phyloP scores from a whole-genome alignment of 2,888 invertebrate species.

The Meteorus cinctellus region DNA sequence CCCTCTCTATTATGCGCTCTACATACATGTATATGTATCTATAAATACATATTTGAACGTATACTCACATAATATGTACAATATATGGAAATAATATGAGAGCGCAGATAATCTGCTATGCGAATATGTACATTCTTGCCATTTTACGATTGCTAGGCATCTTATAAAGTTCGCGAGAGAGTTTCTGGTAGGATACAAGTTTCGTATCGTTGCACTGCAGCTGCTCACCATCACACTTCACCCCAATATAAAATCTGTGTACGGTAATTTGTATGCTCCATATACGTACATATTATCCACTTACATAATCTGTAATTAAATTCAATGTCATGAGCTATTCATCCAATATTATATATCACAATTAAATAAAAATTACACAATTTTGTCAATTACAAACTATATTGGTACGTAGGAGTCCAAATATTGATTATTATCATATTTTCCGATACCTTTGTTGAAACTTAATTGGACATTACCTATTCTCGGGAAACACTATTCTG shows the following conservation, averaged over 20 bases:
- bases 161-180: conserved; percentile 54
- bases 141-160: conserved; percentile 60
- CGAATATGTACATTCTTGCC: conserved; percentile 45
- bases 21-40: neutral
- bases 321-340: neutral
- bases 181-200: conserved; percentile 58
- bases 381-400: too few species aligned
- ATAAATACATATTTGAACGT: neutral
- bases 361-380: too few species aligned
- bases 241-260: conserved; percentile 34
- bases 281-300: neutral
- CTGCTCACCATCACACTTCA: conserved; percentile 58
- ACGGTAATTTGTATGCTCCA: neutral
- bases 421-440: too few species aligned
- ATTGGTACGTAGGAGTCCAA: too few species aligned
- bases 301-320: neutral
- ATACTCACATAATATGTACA: too few species aligned
- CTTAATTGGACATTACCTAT: too few species aligned
- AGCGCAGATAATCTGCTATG: conserved; percentile 31
- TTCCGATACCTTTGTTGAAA: too few species aligned
- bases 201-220: conserved; percentile 66
- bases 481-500: too few species aligned
- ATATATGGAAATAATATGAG: neutral
- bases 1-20: too few species aligned
- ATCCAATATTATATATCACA: too few species aligned